These are phyloP conservation scores for Columba livia DNA, from an alignment of 2,113 vertebrate genomes.

Conservation along the genomic window DNA sequence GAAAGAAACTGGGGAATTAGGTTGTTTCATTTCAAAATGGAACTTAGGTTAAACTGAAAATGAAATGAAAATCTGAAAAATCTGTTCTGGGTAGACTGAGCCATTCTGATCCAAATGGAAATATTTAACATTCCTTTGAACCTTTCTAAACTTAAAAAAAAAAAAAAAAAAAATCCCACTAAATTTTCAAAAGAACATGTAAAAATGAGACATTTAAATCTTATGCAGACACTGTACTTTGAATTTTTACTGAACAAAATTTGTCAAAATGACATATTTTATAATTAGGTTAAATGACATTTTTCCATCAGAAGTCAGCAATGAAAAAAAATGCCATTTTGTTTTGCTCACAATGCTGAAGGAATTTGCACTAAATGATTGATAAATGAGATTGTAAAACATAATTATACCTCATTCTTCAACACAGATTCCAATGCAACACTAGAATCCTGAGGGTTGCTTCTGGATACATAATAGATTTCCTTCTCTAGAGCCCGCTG, in stretches of 20 bases:
- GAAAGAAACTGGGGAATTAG: neutral
- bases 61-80: neutral
- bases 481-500: neutral
- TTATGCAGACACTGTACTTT: neutral
- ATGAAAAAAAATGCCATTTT: neutral
- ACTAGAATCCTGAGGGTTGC: neutral
- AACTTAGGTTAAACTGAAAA: neutral
- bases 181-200: neutral
- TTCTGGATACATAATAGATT: neutral
- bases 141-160: neutral
- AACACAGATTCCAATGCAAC: slow-evolving; percentile 17
- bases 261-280: slow-evolving; percentile 30
- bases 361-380: neutral
- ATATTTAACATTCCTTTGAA: neutral
- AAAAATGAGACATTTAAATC: neutral
- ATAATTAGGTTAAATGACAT: neutral
- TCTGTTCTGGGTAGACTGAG: neutral
- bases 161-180: neutral
- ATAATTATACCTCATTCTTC: slow-evolving; percentile 36
- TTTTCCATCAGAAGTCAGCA: neutral
- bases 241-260: slow-evolving; percentile 19
- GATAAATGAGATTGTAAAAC: slow-evolving; percentile 48
- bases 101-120: neutral
- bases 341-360: neutral
- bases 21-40: neutral